A percentile compares a stretch with the other conserved stretches of the same genome.
These are phyloP conservation scores for Oophaga pumilio DNA, from an alignment of 2,113 vertebrate species.

Conservation along the genomic window DNA sequence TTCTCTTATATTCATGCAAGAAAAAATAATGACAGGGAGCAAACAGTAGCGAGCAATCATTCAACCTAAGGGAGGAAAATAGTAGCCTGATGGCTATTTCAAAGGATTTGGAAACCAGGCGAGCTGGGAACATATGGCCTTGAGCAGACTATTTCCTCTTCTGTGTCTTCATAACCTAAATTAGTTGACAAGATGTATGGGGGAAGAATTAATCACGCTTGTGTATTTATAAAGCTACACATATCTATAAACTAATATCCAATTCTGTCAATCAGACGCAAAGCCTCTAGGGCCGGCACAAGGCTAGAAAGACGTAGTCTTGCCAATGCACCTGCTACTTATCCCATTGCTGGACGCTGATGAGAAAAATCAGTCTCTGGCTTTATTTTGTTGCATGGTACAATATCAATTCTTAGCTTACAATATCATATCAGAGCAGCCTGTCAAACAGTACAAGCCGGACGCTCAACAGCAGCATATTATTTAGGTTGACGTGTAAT, in stretches of 20 bases:
- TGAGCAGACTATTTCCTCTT: constrained; percentile 16
- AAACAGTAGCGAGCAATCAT: neutral
- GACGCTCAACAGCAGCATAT: neutral
- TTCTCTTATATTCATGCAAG: constrained; percentile 16
- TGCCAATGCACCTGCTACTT: constrained; percentile 33
- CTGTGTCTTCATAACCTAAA: constrained; percentile 39
- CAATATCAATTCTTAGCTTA: neutral
- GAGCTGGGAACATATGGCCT: constrained; percentile 15
- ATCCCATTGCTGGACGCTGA: constrained; percentile 32
- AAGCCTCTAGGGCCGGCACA: neutral
- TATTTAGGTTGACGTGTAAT: neutral
- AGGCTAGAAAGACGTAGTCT: constrained; percentile 8
- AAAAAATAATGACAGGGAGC: constrained; percentile 41
- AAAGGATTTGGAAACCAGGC: constrained; percentile 24
- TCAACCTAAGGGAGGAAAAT: constrained; percentile 20
- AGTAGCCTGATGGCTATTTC: constrained; percentile 27
- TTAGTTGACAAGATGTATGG: constrained; percentile 38
- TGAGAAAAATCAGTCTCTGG: constrained; percentile 12
- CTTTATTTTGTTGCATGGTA: neutral
- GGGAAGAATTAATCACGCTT: constrained; percentile 41
- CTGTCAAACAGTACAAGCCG: neutral
- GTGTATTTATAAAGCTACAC: constrained; percentile 32
- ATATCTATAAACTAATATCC: constrained; percentile 33
- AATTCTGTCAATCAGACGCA: constrained; percentile 35
- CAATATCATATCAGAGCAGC: neutral